Percentiles rank a stretch among this genome's conserved stretches.
Conservation (phyloP, 2,888 invertebrate genomes). For the Rotaria socialis region DNA sequence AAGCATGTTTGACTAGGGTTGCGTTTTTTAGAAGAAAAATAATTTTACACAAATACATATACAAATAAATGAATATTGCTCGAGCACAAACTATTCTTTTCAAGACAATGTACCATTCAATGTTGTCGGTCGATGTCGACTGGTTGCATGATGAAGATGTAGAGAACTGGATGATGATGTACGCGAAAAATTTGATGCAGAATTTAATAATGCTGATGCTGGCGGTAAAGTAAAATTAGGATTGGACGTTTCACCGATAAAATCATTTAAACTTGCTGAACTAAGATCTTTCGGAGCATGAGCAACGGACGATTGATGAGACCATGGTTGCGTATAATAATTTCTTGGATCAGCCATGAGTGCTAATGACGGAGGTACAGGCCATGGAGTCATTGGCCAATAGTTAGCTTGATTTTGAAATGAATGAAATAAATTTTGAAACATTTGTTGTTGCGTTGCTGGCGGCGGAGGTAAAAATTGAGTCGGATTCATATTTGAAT, state of each 20-base stretch:
- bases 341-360: background rate
- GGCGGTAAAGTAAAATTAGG: background rate
- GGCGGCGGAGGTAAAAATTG: background rate
- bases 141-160: background rate
- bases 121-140: background rate
- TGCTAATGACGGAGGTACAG: background rate
- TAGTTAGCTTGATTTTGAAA: conserved; percentile 19
- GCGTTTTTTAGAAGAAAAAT: background rate
- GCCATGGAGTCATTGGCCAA: background rate
- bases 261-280: conserved; percentile 22
- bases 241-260: background rate
- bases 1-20: background rate
- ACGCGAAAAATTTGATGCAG: background rate
- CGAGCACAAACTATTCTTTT: background rate
- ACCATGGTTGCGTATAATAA: background rate
- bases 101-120: background rate
- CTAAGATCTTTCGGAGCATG: background rate
- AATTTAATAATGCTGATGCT: conserved; percentile 16
- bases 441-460: conserved; percentile 1
- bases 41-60: background rate
- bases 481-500: background rate
- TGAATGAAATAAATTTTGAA: conserved; percentile 5
- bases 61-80: background rate
- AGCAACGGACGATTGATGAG: background rate
- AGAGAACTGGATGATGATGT: conserved; percentile 24